These are phyloP conservation scores for Austrolebias charrua DNA, from an alignment of 2,797 vertebrate genomes.

Conservation along the genomic window DNA sequence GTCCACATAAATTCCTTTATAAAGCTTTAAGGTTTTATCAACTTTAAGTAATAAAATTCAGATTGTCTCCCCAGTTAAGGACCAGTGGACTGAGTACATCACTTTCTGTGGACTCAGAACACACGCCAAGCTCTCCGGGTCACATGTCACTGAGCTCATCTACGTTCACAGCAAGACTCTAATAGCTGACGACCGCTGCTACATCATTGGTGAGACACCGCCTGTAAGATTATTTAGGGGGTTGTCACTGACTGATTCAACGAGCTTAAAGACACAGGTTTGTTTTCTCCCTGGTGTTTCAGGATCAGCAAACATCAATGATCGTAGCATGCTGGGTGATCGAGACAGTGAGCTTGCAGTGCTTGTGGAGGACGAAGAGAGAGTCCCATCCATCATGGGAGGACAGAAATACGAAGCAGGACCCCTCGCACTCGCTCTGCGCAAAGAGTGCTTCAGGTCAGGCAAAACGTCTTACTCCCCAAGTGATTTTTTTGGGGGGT, in stretches of 20 bases:
- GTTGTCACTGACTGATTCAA: too few relatives aligned
- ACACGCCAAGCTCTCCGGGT: conserved; percentile 75
- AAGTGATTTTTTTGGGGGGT: not conserved
- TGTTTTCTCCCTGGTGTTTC: conserved; percentile 9
- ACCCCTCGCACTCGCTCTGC: conserved; percentile 83
- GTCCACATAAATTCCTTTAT: too few relatives aligned
- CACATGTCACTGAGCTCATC: conserved; percentile 86
- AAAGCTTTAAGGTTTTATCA: not conserved
- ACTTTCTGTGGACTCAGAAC: conserved; percentile 87
- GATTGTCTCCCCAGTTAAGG: conserved; percentile 74
- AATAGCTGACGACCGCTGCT: conserved; percentile 87
- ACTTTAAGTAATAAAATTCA: conserved; percentile 5
- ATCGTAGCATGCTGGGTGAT: conserved; percentile 89
- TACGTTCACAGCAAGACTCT: conserved; percentile 94
- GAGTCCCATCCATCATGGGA: conserved; percentile 84
- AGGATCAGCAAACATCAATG: conserved; percentile 95
- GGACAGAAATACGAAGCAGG: conserved; percentile 87
- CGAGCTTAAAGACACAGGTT: too few relatives aligned
- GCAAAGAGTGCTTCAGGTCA: conserved; percentile 91
- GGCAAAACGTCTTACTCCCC: conserved; percentile 9
- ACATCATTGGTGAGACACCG: conserved; percentile 87
- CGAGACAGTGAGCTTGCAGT: conserved; percentile 91
- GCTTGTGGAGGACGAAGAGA: conserved; percentile 86
- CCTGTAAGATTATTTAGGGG: too few relatives aligned
- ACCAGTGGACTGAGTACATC: conserved; percentile 85